Evolutionary conservation across 2,888 invertebrate species (phyloP).

Genomic region (Synanthedon tipuliformis): DNA sequence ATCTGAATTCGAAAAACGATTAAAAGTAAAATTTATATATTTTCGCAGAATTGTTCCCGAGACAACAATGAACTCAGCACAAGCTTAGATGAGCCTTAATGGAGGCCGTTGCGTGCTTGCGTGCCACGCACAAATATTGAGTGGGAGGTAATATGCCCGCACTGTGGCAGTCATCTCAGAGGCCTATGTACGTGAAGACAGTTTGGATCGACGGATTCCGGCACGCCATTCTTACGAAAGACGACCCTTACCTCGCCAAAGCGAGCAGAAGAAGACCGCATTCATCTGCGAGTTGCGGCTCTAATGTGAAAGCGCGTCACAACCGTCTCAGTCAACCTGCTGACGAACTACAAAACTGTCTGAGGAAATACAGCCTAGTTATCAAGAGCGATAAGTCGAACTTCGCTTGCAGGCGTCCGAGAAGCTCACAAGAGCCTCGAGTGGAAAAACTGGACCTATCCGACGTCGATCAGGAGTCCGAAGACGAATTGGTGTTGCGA

Average conservation of each 20-base stretch:
- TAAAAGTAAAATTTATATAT: not conserved
- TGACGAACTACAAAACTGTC: conserved; percentile 29
- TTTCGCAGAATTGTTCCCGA: conserved; percentile 5
- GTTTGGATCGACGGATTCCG: conserved; percentile 80
- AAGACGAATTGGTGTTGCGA: conserved; percentile 37
- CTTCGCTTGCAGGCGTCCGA: conserved; percentile 18
- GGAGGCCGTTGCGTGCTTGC: conserved; percentile 32
- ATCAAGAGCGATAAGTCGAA: conserved; percentile 37
- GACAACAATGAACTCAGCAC: conserved; percentile 43
- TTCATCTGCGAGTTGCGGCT: conserved; percentile 29
- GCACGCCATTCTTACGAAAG: conserved; percentile 75
- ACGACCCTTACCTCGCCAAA: conserved; percentile 66
- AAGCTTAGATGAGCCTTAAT: conserved; percentile 24
- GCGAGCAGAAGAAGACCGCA: conserved; percentile 36
- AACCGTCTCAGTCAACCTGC: conserved; percentile 35
- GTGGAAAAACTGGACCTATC: conserved; percentile 43
- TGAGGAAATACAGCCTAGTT: conserved; percentile 40
- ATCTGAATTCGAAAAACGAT: conserved; percentile 3
- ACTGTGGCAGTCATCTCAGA: conserved; percentile 73
- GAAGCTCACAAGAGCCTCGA: conserved; percentile 19
- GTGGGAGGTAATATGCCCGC: conserved; percentile 58
- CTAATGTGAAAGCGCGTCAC: conserved; percentile 11
- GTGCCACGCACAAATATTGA: conserved; percentile 15
- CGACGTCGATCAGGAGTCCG: conserved; percentile 36
- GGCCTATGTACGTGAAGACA: conserved; percentile 72